Percentiles rank a stretch among this genome's conserved stretches.
Evolutionary conservation across 2,797 vertebrate genomes (phyloP).

Genomic region (Hafferia zeledoni): DNA sequence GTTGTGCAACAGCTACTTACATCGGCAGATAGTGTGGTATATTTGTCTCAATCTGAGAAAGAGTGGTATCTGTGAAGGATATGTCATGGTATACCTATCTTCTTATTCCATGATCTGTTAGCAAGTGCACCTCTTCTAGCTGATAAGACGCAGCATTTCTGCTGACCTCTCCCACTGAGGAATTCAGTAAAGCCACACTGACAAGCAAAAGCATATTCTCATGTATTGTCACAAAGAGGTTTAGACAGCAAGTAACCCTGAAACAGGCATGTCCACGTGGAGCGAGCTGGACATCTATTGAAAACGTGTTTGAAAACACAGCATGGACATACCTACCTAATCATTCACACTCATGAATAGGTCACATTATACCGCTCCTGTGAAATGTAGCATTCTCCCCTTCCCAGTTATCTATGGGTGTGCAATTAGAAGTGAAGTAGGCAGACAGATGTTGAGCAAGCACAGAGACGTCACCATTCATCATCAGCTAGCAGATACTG

Average conservation of each 20-base stretch:
- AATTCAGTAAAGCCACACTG: neutral
- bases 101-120: neutral
- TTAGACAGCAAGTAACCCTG: slow-evolving; percentile 9
- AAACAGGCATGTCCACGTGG: neutral
- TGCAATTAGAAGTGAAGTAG: slow-evolving; percentile 35
- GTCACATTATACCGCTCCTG: neutral
- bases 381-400: neutral
- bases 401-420: neutral
- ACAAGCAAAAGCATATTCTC: neutral
- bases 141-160: slow-evolving; percentile 19
- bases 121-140: neutral
- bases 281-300: neutral
- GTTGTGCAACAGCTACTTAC: neutral
- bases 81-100: neutral
- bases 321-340: neutral
- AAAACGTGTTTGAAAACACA: neutral
- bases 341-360: neutral
- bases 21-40: neutral
- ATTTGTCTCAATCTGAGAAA: neutral
- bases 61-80: neutral
- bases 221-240: neutral
- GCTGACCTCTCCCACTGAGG: neutral
- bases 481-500: slow-evolving; percentile 43
- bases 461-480: slow-evolving; percentile 5
- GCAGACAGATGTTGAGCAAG: slow-evolving; percentile 54